Percentiles rank a stretch among this genome's conserved stretches.
Conservation (phyloP, 2,113 vertebrate genomes). For the Herpetotheres cachinnans region DNA sequence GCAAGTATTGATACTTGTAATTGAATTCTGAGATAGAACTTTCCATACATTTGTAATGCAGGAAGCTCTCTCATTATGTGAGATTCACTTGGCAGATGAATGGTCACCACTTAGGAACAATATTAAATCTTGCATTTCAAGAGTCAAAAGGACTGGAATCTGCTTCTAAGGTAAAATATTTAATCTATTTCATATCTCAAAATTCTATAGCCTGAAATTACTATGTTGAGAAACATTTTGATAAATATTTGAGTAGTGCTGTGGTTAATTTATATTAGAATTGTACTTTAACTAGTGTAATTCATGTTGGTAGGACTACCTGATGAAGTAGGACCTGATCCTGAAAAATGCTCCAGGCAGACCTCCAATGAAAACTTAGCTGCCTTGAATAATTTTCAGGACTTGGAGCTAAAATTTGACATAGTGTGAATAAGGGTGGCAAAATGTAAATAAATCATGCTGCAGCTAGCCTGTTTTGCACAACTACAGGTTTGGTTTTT, state of each 20-base stretch:
- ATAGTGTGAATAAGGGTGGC: background rate
- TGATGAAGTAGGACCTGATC: background rate
- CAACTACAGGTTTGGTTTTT: background rate
- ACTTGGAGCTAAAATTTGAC: background rate
- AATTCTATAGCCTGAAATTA: conserved; percentile 29
- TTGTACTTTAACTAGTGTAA: background rate
- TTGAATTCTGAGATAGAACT: conserved; percentile 35
- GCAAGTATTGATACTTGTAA: conserved; percentile 58
- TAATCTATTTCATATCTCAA: conserved; percentile 7
- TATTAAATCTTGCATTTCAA: conserved; percentile 79
- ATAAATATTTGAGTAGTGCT: conserved; percentile 23
- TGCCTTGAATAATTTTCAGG: background rate
- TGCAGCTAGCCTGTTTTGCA: background rate
- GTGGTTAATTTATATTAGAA: conserved; percentile 20
- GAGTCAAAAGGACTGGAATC: conserved; percentile 76
- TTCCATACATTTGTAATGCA: conserved; percentile 51
- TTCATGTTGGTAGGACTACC: background rate
- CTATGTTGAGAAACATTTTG: conserved; percentile 14
- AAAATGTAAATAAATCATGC: background rate
- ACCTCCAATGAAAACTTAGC: background rate
- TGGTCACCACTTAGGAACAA: conserved; percentile 72
- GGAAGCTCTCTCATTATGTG: conserved; percentile 79
- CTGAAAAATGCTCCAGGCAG: background rate
- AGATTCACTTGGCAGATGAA: conserved; percentile 79
- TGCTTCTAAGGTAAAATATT: conserved; percentile 75